phyloP scores from a whole-genome alignment of 2,113 vertebrate genomes.

The Lophius piscatorius region DNA sequence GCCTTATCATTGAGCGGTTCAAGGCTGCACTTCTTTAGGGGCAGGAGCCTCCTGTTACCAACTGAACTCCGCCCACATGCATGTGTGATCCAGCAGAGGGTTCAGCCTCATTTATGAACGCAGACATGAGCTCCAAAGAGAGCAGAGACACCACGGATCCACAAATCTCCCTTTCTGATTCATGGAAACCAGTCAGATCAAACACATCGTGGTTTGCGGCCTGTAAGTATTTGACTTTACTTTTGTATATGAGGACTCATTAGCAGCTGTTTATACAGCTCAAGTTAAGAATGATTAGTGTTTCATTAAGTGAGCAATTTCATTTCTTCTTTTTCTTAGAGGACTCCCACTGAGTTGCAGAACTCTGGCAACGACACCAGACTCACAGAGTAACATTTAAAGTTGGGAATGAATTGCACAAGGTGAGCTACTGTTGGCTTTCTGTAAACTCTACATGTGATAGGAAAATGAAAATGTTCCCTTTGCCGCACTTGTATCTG shows the following conservation, averaged over 20 bases:
- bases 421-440: slow-evolving; percentile 42
- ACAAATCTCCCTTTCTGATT: not conserved
- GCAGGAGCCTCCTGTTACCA: slow-evolving; percentile 29
- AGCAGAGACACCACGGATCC: slow-evolving; percentile 6
- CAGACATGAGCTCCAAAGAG: slow-evolving; percentile 13
- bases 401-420: slow-evolving; percentile 51
- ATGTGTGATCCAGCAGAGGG: slow-evolving; percentile 1
- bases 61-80: slow-evolving; percentile 8
- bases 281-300: not conserved
- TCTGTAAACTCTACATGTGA: not conserved
- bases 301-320: not conserved
- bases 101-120: slow-evolving; percentile 23
- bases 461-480: not conserved
- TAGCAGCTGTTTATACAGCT: not conserved
- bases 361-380: not conserved
- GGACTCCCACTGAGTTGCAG: slow-evolving; percentile 12
- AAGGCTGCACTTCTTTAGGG: too few relatives aligned
- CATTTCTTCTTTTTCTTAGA: not conserved
- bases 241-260: not conserved
- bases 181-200: not conserved
- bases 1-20: too few relatives aligned
- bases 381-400: not conserved
- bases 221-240: slow-evolving; percentile 47
- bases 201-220: not conserved
- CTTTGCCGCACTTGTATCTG: too few relatives aligned